These are phyloP conservation scores for Drosophila planitibia DNA, from an alignment of 2,888 invertebrate genomes.

Conservation along the genomic window DNA sequence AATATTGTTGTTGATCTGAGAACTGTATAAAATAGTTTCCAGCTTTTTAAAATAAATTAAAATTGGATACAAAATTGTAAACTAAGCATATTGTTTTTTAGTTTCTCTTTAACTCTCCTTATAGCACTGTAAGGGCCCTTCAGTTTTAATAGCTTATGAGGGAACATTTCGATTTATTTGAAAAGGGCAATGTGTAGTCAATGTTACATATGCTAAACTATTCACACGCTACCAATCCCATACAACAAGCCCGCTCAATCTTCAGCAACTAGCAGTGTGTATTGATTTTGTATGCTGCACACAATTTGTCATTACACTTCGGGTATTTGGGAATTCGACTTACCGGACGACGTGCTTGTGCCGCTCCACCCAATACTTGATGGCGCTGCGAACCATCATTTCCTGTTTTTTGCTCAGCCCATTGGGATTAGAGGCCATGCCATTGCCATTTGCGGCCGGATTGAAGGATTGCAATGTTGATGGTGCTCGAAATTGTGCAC, in stretches of 20 bases:
- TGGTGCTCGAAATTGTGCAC: conserved; percentile 90
- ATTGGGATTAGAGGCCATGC: conserved; percentile 89
- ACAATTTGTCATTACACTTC: conserved; percentile 23
- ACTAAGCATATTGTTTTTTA: background rate
- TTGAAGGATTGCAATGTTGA: conserved; percentile 88
- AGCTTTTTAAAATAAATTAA: background rate
- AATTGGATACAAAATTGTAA: background rate
- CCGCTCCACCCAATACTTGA: conserved; percentile 95
- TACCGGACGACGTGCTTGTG: conserved; percentile 95
- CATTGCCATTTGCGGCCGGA: conserved; percentile 82
- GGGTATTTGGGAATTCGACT: conserved; percentile 57
- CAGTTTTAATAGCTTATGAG: background rate
- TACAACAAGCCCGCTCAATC: conserved; percentile 8
- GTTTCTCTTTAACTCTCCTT: background rate
- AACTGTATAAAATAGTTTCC: background rate
- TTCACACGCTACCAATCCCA: conserved; percentile 2
- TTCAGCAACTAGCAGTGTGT: background rate
- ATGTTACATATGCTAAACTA: background rate
- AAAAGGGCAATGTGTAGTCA: background rate
- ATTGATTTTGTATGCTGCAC: conserved; percentile 8
- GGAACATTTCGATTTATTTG: background rate
- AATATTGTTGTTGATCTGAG: background rate
- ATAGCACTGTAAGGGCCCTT: background rate
- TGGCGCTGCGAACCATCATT: conserved; percentile 93
- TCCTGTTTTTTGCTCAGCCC: conserved; percentile 93